Percentiles rank a stretch among this genome's conserved stretches.
phyloP scores from a whole-genome alignment of 2,113 vertebrate genomes.

The Mormyrus lacerda region DNA sequence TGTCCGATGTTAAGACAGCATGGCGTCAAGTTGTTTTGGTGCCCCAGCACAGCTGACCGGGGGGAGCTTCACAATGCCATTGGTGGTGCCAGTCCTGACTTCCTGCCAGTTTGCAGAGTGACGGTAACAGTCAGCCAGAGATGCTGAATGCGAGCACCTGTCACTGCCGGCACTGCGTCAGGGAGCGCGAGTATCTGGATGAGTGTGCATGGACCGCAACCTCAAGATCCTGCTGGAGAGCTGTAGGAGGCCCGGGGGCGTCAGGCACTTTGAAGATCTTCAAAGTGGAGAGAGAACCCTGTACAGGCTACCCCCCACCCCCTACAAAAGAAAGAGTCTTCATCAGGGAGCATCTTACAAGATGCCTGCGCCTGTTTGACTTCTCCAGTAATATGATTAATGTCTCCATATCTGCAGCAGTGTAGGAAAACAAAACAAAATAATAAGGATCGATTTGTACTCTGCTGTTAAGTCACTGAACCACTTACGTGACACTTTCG shows the following conservation, averaged over 20 bases:
- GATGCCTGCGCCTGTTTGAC: neutral
- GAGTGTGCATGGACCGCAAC: neutral
- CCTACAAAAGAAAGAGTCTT: slow-evolving; percentile 5
- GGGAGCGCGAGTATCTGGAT: neutral
- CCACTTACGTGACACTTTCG: neutral
- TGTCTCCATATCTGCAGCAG: neutral
- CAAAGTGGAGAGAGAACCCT: slow-evolving; percentile 60
- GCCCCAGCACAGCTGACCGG: neutral
- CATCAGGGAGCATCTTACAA: slow-evolving; percentile 27
- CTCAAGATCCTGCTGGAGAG: slow-evolving; percentile 53
- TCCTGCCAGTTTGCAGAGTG: neutral
- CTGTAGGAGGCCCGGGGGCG: slow-evolving; percentile 58
- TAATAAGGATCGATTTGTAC: neutral
- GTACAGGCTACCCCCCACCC: slow-evolving; percentile 35
- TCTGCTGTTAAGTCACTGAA: neutral
- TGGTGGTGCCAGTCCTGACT: neutral
- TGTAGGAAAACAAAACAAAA: neutral
- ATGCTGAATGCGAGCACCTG: neutral
- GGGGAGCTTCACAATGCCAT: neutral
- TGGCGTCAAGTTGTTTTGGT: slow-evolving; percentile 16
- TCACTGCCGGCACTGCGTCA: neutral
- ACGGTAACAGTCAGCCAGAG: neutral
- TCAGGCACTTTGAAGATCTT: slow-evolving; percentile 64
- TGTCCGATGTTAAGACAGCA: neutral
- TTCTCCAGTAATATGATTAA: neutral